These are phyloP conservation scores for Miniopterus natalensis DNA, from an alignment of 2,113 vertebrate genomes.

Conservation along the genomic window DNA sequence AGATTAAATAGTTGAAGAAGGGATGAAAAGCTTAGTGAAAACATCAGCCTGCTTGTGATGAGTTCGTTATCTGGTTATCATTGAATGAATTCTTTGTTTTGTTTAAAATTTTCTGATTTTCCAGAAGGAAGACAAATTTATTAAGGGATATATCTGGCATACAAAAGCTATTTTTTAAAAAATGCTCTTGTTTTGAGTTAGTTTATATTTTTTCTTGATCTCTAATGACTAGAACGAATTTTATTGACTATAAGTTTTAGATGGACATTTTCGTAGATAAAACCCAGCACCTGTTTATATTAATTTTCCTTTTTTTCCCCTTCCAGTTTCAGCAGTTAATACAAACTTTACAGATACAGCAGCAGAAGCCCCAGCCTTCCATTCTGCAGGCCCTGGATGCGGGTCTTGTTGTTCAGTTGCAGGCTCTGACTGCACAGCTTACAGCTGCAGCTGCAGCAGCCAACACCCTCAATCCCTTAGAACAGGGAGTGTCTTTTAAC, in stretches of 20 bases:
- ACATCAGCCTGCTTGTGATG: neutral
- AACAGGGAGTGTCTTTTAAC: constrained; percentile 97
- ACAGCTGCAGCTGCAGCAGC: constrained; percentile 96
- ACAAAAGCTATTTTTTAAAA: neutral
- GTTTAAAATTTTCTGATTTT: neutral
- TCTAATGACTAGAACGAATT: neutral
- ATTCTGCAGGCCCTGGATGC: constrained; percentile 97
- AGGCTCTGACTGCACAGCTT: constrained; percentile 98
- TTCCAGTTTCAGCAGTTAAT: constrained; percentile 97
- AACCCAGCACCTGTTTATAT: neutral
- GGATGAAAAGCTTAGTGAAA: neutral
- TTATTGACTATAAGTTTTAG: constrained; percentile 18
- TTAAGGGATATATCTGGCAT: neutral
- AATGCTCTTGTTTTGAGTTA: neutral
- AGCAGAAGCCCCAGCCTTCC: constrained; percentile 99
- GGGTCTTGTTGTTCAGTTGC: constrained; percentile 97
- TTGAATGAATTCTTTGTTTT: neutral
- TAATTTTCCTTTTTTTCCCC: constrained; percentile 5
- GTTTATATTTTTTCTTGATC: neutral
- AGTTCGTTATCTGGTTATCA: neutral
- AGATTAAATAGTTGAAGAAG: neutral
- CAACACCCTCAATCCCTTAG: constrained; percentile 96
- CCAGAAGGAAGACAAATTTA: neutral
- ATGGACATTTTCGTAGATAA: neutral
- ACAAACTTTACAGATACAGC: constrained; percentile 97